A percentile compares a stretch with the other conserved stretches of the same genome.
These are phyloP conservation scores for Elaphurus davidianus DNA, from an alignment of 2,113 vertebrate species.

Conservation along the genomic window DNA sequence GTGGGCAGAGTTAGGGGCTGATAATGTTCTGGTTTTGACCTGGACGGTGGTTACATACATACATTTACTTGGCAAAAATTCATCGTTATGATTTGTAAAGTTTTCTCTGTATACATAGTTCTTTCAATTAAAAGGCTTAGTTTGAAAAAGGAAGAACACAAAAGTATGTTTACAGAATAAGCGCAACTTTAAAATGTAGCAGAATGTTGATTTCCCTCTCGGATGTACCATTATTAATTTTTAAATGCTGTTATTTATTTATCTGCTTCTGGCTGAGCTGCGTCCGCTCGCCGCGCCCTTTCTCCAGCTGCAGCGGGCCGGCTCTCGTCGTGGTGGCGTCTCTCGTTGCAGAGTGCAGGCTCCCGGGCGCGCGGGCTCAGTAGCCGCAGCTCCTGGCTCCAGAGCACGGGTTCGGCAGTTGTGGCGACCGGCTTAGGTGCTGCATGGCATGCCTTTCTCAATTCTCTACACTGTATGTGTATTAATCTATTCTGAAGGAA, in stretches of 20 bases:
- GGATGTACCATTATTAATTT: background rate
- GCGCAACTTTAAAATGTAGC: background rate
- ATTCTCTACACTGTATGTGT: background rate
- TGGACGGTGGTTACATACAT: background rate
- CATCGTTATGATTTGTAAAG: background rate
- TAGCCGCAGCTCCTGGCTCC: background rate
- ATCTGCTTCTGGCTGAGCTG: background rate
- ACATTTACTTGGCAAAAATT: background rate
- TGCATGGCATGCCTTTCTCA: background rate
- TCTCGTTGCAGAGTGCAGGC: background rate
- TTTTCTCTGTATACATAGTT: background rate
- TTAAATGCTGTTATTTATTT: background rate
- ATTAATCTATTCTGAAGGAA: background rate
- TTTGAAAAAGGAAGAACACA: background rate
- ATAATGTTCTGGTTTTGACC: background rate
- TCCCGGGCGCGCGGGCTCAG: background rate
- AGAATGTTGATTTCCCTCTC: background rate
- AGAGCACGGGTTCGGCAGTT: background rate
- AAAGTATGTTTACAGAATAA: background rate
- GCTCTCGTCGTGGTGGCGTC: background rate
- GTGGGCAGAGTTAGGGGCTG: rapidly evolving
- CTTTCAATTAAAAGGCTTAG: background rate
- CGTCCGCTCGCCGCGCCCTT: background rate
- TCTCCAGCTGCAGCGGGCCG: background rate
- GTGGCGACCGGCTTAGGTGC: background rate